Percentiles rank a stretch among this genome's conserved stretches.
Evolutionary conservation across 2,888 invertebrate genomes (phyloP).

Genomic region (Peribatodes rhomboidaria): DNA sequence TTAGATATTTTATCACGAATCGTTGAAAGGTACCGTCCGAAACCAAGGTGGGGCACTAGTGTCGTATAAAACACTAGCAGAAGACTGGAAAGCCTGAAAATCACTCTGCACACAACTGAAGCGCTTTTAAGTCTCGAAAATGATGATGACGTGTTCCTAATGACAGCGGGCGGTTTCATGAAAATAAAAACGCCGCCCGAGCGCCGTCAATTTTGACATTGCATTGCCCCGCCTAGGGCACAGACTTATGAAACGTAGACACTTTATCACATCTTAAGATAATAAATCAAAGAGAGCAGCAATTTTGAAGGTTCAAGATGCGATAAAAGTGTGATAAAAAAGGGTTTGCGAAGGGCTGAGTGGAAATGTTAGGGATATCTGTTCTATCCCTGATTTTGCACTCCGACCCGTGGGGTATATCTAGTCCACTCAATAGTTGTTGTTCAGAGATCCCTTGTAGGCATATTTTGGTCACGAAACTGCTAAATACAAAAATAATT

Average conservation of each 20-base stretch:
- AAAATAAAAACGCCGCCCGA: no score
- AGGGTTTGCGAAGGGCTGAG: slow-evolving; percentile 31
- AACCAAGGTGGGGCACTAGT: no score
- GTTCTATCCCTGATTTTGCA: slow-evolving; percentile 34
- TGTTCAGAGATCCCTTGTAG: not conserved
- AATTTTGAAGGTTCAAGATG: slow-evolving; percentile 41
- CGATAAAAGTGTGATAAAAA: slow-evolving; percentile 46
- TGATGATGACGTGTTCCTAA: no score
- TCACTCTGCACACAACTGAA: no score
- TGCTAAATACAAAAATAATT: no score
- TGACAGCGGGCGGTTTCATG: no score
- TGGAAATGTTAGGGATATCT: slow-evolving; percentile 32
- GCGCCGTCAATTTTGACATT: no score
- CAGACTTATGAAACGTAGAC: slow-evolving; percentile 1
- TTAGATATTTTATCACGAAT: no score
- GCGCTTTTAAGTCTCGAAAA: no score
- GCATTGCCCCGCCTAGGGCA: not conserved
- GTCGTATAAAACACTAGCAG: no score
- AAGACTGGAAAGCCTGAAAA: no score
- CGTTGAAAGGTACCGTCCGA: no score
- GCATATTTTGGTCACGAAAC: not conserved
- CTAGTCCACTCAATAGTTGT: not conserved
- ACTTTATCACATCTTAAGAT: slow-evolving; percentile 24
- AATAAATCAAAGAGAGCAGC: slow-evolving; percentile 36
- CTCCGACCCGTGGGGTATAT: slow-evolving; percentile 19